Evolutionary conservation across 2,113 vertebrate genomes (phyloP), one percentile per base, ranked within the genome.

Genomic region (Tor tambroides): DNA sequence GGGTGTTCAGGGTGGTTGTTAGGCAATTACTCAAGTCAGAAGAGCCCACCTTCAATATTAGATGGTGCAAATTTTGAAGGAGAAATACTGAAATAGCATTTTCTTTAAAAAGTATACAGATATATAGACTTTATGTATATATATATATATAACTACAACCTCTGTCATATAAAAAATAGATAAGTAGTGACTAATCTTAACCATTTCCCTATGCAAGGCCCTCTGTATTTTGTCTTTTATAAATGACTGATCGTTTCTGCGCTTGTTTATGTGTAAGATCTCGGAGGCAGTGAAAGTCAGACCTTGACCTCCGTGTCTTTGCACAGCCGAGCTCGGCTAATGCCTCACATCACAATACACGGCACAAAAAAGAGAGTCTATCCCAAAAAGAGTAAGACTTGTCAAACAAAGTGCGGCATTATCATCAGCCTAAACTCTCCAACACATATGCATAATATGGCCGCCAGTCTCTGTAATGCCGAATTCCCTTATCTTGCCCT

Each of bases 381-480:
- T 91, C 92, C 91, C 89, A 92, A 92, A 94, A 92, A 93, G 92
- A 92, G 90, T 92, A 90, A 94, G 87, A 93, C 93, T 95, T 94
- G 94, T 96, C 92, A 89, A 92, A 95, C 94, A 95, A 95, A 95
- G 94, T 95, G 92, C 87, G 92, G 93, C 93, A 94, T 95, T 95
- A 93, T 94, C 91, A 51, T 94, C 91, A 51, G 90, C 87, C 87
- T 87, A 90, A 87, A 92, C 92, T 92, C 93, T 93, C 93, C 93
- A 95, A 94, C 93, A 94, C 93, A 94, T 93, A 94, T 89, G 93
- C 93, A 88, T 90, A 91, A 94, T 95, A 77, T 91, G 83, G 87
- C 90, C 89, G 92, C 86, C 87, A 88, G 93, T 91, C 91, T 92
- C 88, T 92, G 91, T 93, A 93, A 92, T 94, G 91, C 93, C 92